phyloP scores from a whole-genome alignment of 2,888 invertebrate species.

The Bimastos eiseni region DNA sequence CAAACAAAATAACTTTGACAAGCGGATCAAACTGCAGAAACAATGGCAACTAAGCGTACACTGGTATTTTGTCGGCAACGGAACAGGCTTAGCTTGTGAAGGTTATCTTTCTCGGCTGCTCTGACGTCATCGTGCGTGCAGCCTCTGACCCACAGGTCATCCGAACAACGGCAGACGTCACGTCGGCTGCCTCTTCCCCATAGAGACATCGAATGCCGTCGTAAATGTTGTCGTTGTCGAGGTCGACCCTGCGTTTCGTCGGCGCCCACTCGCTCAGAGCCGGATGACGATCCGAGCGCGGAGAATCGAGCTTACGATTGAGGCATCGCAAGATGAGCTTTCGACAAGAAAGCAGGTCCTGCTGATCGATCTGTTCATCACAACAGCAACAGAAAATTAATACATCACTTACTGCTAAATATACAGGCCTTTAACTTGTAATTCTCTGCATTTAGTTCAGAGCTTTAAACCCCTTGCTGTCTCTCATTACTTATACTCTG shows the following conservation, averaged over 20 bases:
- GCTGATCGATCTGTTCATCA: conserved; percentile 50
- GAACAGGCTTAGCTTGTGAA: conserved; percentile 10
- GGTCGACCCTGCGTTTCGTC: conserved; percentile 42
- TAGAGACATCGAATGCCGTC: conserved; percentile 59
- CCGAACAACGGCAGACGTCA: background rate
- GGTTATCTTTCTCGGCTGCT: background rate
- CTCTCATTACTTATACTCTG: background rate
- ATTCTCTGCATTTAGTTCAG: background rate
- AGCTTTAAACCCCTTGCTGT: background rate
- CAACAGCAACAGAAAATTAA: background rate
- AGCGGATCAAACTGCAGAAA: background rate
- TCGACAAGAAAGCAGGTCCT: conserved; percentile 53
- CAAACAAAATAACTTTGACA: background rate
- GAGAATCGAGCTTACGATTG: conserved; percentile 23
- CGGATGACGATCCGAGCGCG: background rate
- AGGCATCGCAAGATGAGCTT: conserved; percentile 50
- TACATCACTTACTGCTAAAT: background rate
- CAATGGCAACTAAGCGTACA: background rate
- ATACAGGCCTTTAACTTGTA: background rate
- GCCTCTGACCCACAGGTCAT: conserved; percentile 8
- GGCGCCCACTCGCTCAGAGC: conserved; percentile 18
- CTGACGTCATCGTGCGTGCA: background rate
- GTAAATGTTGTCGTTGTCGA: conserved; percentile 54
- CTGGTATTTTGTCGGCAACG: background rate
- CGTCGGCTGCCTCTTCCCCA: conserved; percentile 46